These are phyloP conservation scores for Tipula lateralis DNA, from an alignment of 2,888 invertebrate genomes.

Conservation along the genomic window DNA sequence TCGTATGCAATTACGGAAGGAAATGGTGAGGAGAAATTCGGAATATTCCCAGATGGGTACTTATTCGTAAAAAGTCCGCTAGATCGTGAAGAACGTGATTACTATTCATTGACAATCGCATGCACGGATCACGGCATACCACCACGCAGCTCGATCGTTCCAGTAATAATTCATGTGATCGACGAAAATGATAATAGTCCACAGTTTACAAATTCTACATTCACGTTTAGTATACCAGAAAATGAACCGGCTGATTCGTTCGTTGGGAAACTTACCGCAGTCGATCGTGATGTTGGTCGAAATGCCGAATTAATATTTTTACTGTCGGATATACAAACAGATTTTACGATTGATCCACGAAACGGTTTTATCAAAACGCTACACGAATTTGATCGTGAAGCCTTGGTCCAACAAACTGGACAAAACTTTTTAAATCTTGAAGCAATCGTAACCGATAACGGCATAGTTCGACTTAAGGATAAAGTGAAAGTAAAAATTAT, in stretches of 20 bases:
- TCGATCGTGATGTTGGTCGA: conserved; percentile 83
- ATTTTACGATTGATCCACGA: conserved; percentile 82
- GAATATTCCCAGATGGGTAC: conserved; percentile 91
- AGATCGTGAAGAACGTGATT: conserved; percentile 86
- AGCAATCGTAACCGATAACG: conserved; percentile 83
- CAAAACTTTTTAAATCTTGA: conserved; percentile 78
- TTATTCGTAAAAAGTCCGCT: conserved; percentile 80
- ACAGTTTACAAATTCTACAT: conserved; percentile 83
- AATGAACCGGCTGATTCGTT: conserved; percentile 85
- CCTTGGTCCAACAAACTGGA: conserved; percentile 69
- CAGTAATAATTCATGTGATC: conserved; percentile 86
- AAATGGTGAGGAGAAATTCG: conserved; percentile 80
- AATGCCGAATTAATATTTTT: conserved; percentile 88
- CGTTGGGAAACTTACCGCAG: conserved; percentile 85
- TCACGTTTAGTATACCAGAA: conserved; percentile 83
- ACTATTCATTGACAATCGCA: conserved; percentile 81
- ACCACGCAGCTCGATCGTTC: conserved; percentile 75
- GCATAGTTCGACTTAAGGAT: conserved; percentile 67
- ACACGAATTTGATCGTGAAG: conserved; percentile 84
- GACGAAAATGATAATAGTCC: conserved; percentile 97
- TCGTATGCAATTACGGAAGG: conserved; percentile 81
- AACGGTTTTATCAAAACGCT: conserved; percentile 87
- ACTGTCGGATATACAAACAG: conserved; percentile 65
- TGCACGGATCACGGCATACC: conserved; percentile 78
- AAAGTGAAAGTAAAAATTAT: conserved; percentile 83